phyloP scores from a whole-genome alignment of 2,797 vertebrate species.

The Helicolenus hilgendorfi region DNA sequence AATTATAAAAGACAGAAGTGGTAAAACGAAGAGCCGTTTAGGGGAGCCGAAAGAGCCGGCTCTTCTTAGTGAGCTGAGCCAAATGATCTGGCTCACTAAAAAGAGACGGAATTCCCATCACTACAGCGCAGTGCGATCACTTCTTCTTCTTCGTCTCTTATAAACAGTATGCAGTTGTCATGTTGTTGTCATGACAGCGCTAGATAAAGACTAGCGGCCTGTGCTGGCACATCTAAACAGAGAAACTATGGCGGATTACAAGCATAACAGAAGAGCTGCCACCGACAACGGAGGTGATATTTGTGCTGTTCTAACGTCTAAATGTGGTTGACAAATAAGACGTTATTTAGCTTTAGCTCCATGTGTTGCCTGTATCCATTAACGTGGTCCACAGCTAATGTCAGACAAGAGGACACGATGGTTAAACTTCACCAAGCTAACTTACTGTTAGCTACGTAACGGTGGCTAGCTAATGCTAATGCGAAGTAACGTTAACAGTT shows the following conservation, averaged over 20 bases:
- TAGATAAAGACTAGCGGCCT: background rate
- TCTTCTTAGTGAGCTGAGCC: too few relatives aligned
- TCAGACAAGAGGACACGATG: background rate
- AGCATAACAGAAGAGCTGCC: conserved; percentile 53
- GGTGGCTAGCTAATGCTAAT: conserved; percentile 34
- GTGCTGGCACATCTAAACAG: background rate
- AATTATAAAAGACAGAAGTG: too few relatives aligned
- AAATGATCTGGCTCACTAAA: too few relatives aligned
- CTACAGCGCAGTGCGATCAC: too few relatives aligned
- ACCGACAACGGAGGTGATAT: conserved; percentile 89
- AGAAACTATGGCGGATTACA: conserved; percentile 82
- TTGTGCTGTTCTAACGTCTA: conserved; percentile 67
- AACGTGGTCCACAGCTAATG: background rate
- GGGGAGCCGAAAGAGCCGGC: too few relatives aligned
- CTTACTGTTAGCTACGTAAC: conserved; percentile 27
- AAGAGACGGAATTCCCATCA: too few relatives aligned
- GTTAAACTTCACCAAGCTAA: background rate
- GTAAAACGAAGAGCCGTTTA: too few relatives aligned
- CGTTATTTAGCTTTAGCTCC: background rate
- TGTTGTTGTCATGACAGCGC: conserved; percentile 17
- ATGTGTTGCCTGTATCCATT: background rate
- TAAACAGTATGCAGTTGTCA: background rate
- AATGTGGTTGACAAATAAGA: background rate
- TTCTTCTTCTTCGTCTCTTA: background rate
- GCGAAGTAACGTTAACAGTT: background rate